Percentiles rank a stretch among this genome's conserved stretches.
phyloP scores from a whole-genome alignment of 2,888 invertebrate species.

The Lacanobia oleracea region DNA sequence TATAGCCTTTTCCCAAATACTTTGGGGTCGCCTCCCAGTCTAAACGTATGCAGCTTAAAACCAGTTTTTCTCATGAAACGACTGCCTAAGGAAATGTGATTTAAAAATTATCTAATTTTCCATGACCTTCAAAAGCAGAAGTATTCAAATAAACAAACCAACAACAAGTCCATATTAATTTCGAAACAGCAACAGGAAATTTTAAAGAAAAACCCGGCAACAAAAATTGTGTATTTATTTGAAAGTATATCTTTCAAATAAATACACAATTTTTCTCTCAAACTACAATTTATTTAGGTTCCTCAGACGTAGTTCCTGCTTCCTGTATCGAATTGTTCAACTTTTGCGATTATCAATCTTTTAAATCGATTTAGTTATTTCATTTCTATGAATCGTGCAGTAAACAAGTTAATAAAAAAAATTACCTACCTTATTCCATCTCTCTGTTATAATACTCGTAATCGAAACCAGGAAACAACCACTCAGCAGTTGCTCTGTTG shows the following conservation, averaged over 20 bases:
- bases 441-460: too few species aligned
- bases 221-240: too few species aligned
- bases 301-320: slow-evolving; percentile 27
- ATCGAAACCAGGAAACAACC: too few species aligned
- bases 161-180: neutral
- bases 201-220: neutral
- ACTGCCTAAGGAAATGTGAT: too few species aligned
- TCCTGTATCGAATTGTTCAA: slow-evolving; percentile 39
- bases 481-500: too few species aligned
- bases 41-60: too few species aligned
- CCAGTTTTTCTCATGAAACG: too few species aligned
- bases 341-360: slow-evolving; percentile 48
- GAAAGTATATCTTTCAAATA: slow-evolving; percentile 11
- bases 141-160: neutral
- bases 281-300: slow-evolving; percentile 43
- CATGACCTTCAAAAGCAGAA: neutral
- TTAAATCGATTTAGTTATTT: slow-evolving; percentile 43
- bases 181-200: neutral
- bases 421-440: too few species aligned
- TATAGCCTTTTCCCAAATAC: too few species aligned
- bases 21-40: too few species aligned
- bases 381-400: slow-evolving; percentile 18
- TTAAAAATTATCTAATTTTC: neutral
- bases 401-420: too few species aligned
- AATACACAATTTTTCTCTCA: slow-evolving; percentile 19